These are phyloP conservation scores for Monochamus alternatus DNA, from an alignment of 2,888 invertebrate species.

Conservation along the genomic window DNA sequence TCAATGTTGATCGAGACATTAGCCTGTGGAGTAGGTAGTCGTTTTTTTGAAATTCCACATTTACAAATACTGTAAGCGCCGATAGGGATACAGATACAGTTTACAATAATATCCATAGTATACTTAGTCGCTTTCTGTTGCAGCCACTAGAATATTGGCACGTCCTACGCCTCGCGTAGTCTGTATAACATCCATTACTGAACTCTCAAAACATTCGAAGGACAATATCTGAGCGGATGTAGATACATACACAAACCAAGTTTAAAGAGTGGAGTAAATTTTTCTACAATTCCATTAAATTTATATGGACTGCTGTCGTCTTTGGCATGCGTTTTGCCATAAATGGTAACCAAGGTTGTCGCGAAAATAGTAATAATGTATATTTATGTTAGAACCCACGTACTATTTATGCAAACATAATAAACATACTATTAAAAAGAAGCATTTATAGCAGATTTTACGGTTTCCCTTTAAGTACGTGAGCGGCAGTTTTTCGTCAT, in stretches of 20 bases:
- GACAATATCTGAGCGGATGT: background rate
- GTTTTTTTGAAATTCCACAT: no score
- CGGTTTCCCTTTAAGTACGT: conserved; percentile 4
- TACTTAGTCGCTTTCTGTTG: no score
- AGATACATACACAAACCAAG: conserved; percentile 6
- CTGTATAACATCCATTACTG: no score
- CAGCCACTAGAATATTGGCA: no score
- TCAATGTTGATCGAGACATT: no score
- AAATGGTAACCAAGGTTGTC: conserved; percentile 49
- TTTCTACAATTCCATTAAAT: conserved; percentile 37
- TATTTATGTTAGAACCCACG: conserved; percentile 46
- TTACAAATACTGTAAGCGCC: no score
- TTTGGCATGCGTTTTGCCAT: conserved; percentile 47
- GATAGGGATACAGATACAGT: no score
- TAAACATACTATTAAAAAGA: conserved; percentile 42
- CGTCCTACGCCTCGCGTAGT: no score
- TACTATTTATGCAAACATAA: conserved; percentile 48
- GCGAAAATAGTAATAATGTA: conserved; percentile 50
- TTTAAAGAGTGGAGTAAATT: conserved; percentile 35
- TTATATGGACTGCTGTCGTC: conserved; percentile 48
- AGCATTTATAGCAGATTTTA: conserved; percentile 12
- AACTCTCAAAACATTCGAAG: background rate
- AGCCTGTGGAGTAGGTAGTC: no score
- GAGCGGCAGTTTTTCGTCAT: conserved; percentile 33
- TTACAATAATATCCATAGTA: no score